Percentiles rank a stretch among this genome's conserved stretches.
phyloP scores from a whole-genome alignment of 2,113 vertebrate genomes.

The Phodopus roborovskii region DNA sequence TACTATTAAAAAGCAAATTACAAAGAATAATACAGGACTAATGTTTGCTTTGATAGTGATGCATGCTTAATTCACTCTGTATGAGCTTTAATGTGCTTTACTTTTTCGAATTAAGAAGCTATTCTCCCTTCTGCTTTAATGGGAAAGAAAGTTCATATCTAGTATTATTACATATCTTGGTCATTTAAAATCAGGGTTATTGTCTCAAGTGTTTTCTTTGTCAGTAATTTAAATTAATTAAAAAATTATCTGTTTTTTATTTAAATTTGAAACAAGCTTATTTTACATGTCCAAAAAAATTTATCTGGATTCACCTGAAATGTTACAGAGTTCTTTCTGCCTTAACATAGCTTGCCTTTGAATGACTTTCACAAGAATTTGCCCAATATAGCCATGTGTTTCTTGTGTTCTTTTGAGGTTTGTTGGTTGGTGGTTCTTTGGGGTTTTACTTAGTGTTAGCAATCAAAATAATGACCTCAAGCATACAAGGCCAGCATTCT shows the following conservation, averaged over 20 bases:
- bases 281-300: background rate
- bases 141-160: slow-evolving; percentile 17
- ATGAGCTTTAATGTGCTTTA: background rate
- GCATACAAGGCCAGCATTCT: background rate
- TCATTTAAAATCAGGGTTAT: slow-evolving; percentile 41
- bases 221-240: slow-evolving; percentile 41
- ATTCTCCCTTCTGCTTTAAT: slow-evolving; percentile 29
- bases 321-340: background rate
- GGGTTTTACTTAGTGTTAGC: background rate
- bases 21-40: background rate
- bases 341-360: slow-evolving; percentile 1
- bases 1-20: slow-evolving; percentile 40
- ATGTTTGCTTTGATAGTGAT: background rate
- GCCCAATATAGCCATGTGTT: background rate
- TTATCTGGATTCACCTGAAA: slow-evolving; percentile 36
- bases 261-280: too few relatives aligned
- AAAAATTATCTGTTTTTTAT: background rate
- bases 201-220: slow-evolving; percentile 33
- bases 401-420: background rate
- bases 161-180: background rate
- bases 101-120: slow-evolving; percentile 24
- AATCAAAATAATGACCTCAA: background rate
- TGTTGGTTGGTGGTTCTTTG: background rate
- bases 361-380: slow-evolving; percentile 44
- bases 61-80: slow-evolving; percentile 8